Percentiles rank a stretch among this genome's conserved stretches.
phyloP scores from a whole-genome alignment of 2,797 vertebrate genomes.

The Muscicapa striata region DNA sequence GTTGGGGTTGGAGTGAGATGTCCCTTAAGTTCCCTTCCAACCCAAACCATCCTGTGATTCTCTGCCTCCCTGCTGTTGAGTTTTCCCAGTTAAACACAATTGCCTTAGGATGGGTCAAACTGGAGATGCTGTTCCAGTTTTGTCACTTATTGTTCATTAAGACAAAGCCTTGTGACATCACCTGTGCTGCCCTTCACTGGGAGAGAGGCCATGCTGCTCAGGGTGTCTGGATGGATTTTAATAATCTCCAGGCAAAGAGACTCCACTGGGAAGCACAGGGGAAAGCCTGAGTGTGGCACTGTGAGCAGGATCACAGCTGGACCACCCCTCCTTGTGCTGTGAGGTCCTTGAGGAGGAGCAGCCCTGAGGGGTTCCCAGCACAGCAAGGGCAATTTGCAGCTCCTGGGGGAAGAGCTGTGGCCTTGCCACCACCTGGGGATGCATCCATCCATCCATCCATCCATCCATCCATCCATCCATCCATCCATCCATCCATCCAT shows the following conservation, averaged over 20 bases:
- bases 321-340: not conserved
- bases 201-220: not conserved
- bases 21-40: not conserved
- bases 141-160: too few relatives aligned
- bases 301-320: not conserved
- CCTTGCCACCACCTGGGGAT: fast-evolving
- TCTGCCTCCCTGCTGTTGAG: not conserved
- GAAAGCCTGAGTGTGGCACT: not conserved
- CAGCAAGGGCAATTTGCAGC: not conserved
- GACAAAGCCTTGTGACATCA: not conserved
- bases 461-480: not conserved
- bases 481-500: not conserved
- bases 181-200: not conserved
- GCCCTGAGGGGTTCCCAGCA: not conserved
- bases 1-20: fast-evolving
- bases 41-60: not conserved
- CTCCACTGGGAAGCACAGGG: not conserved
- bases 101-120: not conserved
- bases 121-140: not conserved
- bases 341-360: not conserved
- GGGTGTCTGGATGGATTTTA: not conserved
- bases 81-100: not conserved
- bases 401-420: not conserved
- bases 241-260: not conserved
- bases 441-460: not conserved